Percentiles rank a stretch among this genome's conserved stretches.
Conservation (phyloP, 2,113 vertebrate species). For the Lophotis ruficrista region DNA sequence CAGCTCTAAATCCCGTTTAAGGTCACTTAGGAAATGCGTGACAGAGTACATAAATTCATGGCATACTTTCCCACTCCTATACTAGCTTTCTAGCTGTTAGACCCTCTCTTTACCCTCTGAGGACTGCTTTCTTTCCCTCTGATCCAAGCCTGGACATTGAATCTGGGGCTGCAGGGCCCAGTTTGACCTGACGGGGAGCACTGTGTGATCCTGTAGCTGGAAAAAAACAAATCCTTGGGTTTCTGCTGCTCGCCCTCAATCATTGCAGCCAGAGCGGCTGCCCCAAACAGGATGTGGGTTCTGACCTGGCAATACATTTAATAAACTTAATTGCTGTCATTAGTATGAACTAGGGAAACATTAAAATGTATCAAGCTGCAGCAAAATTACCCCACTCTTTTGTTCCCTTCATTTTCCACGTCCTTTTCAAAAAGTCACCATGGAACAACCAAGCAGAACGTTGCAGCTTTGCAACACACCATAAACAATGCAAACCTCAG, state of each 20-base stretch:
- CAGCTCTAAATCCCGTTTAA: neutral
- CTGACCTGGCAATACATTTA: conserved; percentile 34
- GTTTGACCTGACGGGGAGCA: neutral
- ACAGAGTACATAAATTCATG: neutral
- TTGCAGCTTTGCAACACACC: neutral
- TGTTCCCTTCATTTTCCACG: neutral
- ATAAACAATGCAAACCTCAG: neutral
- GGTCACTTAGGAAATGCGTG: neutral
- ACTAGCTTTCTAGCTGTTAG: neutral
- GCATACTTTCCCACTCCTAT: neutral
- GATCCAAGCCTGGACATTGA: neutral
- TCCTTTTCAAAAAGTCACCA: conserved; percentile 15
- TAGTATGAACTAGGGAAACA: conserved; percentile 34
- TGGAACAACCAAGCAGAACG: neutral
- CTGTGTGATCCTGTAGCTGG: neutral
- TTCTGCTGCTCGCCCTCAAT: neutral
- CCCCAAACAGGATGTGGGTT: conserved; percentile 14
- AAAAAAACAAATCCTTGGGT: neutral
- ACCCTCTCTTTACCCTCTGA: neutral
- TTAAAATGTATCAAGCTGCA: conserved; percentile 27
- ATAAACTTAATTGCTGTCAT: conserved; percentile 49
- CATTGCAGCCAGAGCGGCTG: neutral
- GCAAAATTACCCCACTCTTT: conserved; percentile 23
- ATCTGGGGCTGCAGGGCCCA: neutral
- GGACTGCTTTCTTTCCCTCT: neutral